A percentile compares a stretch with the other conserved stretches of the same genome.
These are phyloP conservation scores for Drosophila phalerata DNA, from an alignment of 2,888 invertebrate species.

Conservation along the genomic window DNA sequence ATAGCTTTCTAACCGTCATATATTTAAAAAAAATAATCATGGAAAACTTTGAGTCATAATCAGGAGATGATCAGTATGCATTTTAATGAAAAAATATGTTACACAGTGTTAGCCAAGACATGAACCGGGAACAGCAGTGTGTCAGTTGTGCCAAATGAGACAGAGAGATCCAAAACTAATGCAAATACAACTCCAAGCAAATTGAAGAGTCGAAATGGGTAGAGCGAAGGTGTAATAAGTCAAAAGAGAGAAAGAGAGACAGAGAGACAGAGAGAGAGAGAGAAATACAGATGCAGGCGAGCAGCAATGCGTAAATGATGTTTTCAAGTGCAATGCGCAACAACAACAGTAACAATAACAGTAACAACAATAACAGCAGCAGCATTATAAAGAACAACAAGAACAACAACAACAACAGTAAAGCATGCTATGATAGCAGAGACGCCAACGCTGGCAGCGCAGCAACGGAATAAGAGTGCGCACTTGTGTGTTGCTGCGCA, in stretches of 20 bases:
- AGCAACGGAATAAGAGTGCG: constrained; percentile 55
- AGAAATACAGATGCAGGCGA: background rate
- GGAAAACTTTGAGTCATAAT: too few relatives aligned
- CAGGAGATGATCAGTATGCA: too few relatives aligned
- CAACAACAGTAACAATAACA: constrained; percentile 50
- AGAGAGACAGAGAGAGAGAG: background rate
- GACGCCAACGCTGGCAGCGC: constrained; percentile 37
- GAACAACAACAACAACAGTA: constrained; percentile 36
- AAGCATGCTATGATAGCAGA: constrained; percentile 32
- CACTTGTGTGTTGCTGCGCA: constrained; percentile 64
- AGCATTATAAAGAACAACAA: constrained; percentile 43
- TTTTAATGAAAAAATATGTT: too few relatives aligned
- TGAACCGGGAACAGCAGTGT: constrained; percentile 8
- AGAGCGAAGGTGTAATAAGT: background rate
- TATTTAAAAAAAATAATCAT: too few relatives aligned
- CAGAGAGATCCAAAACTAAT: constrained; percentile 34
- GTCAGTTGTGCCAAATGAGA: constrained; percentile 13
- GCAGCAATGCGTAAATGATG: constrained; percentile 66
- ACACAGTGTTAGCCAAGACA: constrained; percentile 19
- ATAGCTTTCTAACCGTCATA: too few relatives aligned
- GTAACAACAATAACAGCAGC: constrained; percentile 30
- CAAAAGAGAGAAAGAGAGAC: background rate
- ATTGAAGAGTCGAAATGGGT: background rate
- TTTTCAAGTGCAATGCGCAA: constrained; percentile 78
- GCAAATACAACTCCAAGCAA: constrained; percentile 35